Evolutionary conservation across 2,888 invertebrate species (phyloP), one percentile per base, ranked within the genome.

Genomic region (Eustalomyia histrio): DNA sequence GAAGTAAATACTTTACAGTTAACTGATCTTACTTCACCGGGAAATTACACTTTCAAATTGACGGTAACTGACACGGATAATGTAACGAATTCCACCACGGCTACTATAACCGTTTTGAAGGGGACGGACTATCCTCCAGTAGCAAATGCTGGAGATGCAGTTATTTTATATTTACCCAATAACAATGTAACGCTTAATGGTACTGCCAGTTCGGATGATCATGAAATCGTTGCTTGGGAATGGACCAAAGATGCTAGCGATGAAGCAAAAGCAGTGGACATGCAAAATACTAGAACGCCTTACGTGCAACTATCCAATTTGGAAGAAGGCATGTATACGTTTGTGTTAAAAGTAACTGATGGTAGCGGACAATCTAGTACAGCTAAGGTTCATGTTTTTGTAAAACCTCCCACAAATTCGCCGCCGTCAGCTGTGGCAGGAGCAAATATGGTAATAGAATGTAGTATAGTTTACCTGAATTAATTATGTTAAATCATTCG

Each of bases 101-200:
- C 98, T 7, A 97, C 96, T 88, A 95, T 98, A 68, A 96, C 95
- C 3, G 97, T 98, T 14, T 91, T 97, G 17, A 97, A 97, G 91
- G 95, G 96, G 84, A 96, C 94, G 0, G 98, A 99, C 89, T 98
- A 98, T 91, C 97, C 97, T 0, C 98, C 98, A 0, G 97, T 96
- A 89, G 98, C 98, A 0, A 97, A 97, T 92, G 98, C 98, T 60
- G 96, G 97, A 0, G 93, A 96, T 87, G 96, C 97, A 85, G 94
- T 96, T 53, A 96, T 98, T 79, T 94, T 98, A 84, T 96, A 96
- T 91, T 92, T 98, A 73, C 98, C 98, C 0, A 95, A 95, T 88
- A 97, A 96, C 87, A 94, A 94, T 86, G 93, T 97, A 10, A 96
- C 95, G 0, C 91, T 99, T 24, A 97, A 97, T 89, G 98, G 98